Percentiles rank a stretch among this genome's conserved stretches.
Evolutionary conservation across 2,888 invertebrate species (phyloP).

Genomic region (Ormyrus rosae): DNA sequence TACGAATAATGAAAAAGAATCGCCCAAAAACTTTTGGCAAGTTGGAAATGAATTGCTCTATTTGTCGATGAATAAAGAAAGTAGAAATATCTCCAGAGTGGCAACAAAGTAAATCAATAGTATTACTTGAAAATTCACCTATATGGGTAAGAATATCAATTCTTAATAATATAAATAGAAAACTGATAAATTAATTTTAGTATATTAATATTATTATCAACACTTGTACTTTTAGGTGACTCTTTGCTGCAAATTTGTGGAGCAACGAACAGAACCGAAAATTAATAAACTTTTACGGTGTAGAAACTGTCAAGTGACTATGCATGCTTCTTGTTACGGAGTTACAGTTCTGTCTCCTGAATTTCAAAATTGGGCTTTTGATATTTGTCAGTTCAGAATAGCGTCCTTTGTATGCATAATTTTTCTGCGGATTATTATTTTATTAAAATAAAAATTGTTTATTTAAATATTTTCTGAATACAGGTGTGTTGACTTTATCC

Average conservation of each 20-base stretch:
- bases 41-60: conserved; percentile 42
- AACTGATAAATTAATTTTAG: no score
- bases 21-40: conserved; percentile 49
- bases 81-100: conserved; percentile 71
- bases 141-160: conserved; percentile 69
- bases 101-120: conserved; percentile 71
- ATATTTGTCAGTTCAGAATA: conserved; percentile 73
- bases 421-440: no score
- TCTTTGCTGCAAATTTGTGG: conserved; percentile 74
- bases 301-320: conserved; percentile 78
- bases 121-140: conserved; percentile 72
- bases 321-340: conserved; percentile 78
- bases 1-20: neutral
- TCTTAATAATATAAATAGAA: no score
- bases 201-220: neutral
- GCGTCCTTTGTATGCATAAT: conserved; percentile 67
- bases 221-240: conserved; percentile 63
- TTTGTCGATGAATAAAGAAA: conserved; percentile 35
- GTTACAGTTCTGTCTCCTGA: conserved; percentile 71
- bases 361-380: conserved; percentile 74
- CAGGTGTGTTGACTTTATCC: conserved; percentile 79
- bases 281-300: conserved; percentile 77
- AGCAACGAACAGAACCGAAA: conserved; percentile 69
- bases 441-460: no score
- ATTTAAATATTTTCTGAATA: conserved; percentile 51